Base-by-base conservation (phyloP, 2,113 vertebrate genomes). In the Limnothrissa miodon region DNA sequence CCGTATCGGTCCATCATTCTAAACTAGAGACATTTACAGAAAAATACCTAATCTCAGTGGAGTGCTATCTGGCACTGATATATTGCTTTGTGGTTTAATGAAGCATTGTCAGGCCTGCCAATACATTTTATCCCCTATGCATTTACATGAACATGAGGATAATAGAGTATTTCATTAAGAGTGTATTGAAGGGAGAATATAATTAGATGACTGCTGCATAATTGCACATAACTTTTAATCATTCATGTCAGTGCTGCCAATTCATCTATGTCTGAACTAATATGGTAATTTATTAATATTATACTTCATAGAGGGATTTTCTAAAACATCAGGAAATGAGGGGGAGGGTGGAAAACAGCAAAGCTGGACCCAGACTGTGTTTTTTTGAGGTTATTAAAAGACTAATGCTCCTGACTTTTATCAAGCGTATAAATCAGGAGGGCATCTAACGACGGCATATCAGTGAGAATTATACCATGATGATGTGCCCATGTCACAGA, bases 191-290 rank as follows among this genome's bases (percentile, higher is more conserved):
- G 66, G 66, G 66, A 74, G 29, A 74, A 74, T 74, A 74, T 33
- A 74, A 74, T 74, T 74, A 74, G 29, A 74, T 4, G 29, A 74
- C 66, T 74, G 13, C 66, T 36, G 66, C 66, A 74, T 74, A 74
- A 74, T 74, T 74, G 33, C 66, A 74, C 66, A 74, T 74, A 74
- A 74, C 66, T 74, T 74, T 74, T 74, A 74, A 74, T 74, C 66
- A 74, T 74, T 74, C 66, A 74, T 74, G 66, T 17, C 66, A 74
- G 66, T 17, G 66, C 33, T 39, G 11, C 66, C 66, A 33, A 74
- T 74, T 74, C 15, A 74, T 74, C 66, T 36, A 74, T 74, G 66
- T 33, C 66, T 74, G 10, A 17, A 33, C 66, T 74, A 74, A 74
- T 74, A 36, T 74, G 25, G 66, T 74, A 74, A 74, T 74, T 33